phyloP scores from a whole-genome alignment of 2,888 invertebrate species.

The Clunio marinus region DNA sequence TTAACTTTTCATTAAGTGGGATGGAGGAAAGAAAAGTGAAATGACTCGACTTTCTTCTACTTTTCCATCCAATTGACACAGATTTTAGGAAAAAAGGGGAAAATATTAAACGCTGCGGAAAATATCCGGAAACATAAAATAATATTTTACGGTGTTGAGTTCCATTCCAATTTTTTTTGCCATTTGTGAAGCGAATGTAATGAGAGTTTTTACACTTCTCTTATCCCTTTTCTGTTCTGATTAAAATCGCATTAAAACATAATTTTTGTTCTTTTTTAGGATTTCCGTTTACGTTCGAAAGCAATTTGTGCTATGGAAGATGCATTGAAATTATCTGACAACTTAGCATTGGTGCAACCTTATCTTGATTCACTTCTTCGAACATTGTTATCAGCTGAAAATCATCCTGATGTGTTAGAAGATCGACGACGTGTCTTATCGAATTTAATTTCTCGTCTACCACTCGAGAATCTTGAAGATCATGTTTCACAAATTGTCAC shows the following conservation, averaged over 20 bases:
- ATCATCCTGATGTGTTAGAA: conserved; percentile 51
- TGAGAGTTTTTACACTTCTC: not conserved
- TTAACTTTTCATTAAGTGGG: too few species aligned
- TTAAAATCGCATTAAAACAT: not conserved
- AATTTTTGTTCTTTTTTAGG: conserved; percentile 44
- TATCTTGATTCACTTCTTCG: conserved; percentile 61
- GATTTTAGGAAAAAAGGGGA: conserved; percentile 42
- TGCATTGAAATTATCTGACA: conserved; percentile 54
- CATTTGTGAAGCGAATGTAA: not conserved
- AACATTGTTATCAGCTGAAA: conserved; percentile 62
- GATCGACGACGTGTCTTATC: conserved; percentile 49
- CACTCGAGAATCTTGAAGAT: conserved; percentile 50
- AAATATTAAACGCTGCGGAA: conserved; percentile 42
- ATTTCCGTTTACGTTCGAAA: conserved; percentile 49
- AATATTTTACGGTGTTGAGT: conserved; percentile 34
- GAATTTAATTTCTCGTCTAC: conserved; percentile 50
- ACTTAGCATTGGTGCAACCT: conserved; percentile 56
- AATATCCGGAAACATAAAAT: conserved; percentile 42
- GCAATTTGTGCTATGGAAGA: conserved; percentile 47
- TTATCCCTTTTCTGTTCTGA: not conserved
- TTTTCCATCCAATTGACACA: conserved; percentile 39
- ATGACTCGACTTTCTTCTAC: not conserved
- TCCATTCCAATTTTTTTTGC: conserved; percentile 41
- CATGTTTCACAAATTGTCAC: conserved; percentile 49
- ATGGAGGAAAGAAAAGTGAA: not conserved